These are phyloP conservation scores for Prinia subflava DNA, from an alignment of 2,113 vertebrate species.

Conservation along the genomic window DNA sequence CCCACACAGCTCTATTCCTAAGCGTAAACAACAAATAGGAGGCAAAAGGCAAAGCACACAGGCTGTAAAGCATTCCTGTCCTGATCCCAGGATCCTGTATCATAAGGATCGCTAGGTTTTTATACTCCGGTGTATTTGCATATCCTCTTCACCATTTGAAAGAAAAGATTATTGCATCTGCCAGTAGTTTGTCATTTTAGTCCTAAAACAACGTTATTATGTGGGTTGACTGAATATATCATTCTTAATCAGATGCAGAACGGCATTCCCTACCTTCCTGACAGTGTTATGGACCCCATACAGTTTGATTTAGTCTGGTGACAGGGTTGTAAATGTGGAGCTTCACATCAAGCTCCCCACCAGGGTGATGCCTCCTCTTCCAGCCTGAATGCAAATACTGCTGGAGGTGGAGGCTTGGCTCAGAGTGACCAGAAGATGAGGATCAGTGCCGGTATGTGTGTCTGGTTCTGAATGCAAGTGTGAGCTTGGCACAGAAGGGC, in stretches of 20 bases:
- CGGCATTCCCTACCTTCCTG: slow-evolving; percentile 6
- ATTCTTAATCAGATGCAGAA: slow-evolving; percentile 52
- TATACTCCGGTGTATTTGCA: neutral
- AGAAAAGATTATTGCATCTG: slow-evolving; percentile 5
- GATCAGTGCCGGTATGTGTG: neutral
- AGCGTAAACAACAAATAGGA: slow-evolving; percentile 19
- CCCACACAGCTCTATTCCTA: slow-evolving; percentile 36
- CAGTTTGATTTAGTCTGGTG: slow-evolving; percentile 45
- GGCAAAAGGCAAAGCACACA: neutral
- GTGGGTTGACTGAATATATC: slow-evolving; percentile 48
- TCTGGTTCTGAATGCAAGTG: neutral
- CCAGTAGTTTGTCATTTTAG: slow-evolving; percentile 24
- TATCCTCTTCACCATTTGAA: neutral
- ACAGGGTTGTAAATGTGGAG: slow-evolving; percentile 42
- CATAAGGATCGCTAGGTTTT: neutral
- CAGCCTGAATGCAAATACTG: slow-evolving; percentile 15
- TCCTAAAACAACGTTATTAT: slow-evolving; percentile 15
- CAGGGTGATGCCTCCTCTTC: neutral
- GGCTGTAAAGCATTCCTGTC: neutral
- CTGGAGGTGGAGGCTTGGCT: neutral
- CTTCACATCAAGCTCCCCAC: neutral
- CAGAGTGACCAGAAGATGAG: neutral
- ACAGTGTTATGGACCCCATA: slow-evolving; percentile 41
- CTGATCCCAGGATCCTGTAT: neutral
- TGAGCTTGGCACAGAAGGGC: neutral